Base-by-base conservation (phyloP, 53 echinoderm and acorn worm genomes). In the Paracentrotus lividus region DNA sequence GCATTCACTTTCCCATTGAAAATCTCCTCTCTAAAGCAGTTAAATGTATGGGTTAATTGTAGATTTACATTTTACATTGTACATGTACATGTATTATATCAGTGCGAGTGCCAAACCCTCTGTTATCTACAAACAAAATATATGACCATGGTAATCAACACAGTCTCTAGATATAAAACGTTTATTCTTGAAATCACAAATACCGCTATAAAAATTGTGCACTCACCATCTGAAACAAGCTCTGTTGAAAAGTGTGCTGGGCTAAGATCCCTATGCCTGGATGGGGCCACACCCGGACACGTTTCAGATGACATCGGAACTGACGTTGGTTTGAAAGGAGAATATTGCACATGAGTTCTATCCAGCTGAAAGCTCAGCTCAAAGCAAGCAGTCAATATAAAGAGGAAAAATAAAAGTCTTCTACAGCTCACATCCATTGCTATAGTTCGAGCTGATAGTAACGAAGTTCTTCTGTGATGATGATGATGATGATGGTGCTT, bases 321-420 rank as follows among this genome's bases (percentile, higher is more conserved):
- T 21, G 89, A 89, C 24, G 43, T 49, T 18, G 32, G 49, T 29
- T 72, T 36, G 34, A 49, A 72, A 0, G 90, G 90, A 15, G 90
- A 49, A 53, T 90, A 90, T 90, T 90, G 90, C 90, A 90, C 90
- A 72, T 44, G 59, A 72, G 90, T 54, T 90, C 90, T 90, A 23
- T 90, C 90, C n/a, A 90, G 69, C 72, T 90, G 90, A 90, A 90
- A 90, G 52, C 69, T 90, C 69, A 90, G 47, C 52, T 90, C 90
- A 72, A 90, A 68, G 38, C 68, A 72, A 68, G 90, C 90, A 49
- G 90, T 72, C 75, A 90, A 67, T 72, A 72, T 10, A 42, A 90
- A 72, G 45, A 90, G 49, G 21, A 90, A 6, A n/a, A 49, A 72
- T 20, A 90, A 53, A 29, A 90, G 69, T 90, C 90, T 90, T 67